These are phyloP conservation scores for Terrapene triunguis DNA, from an alignment of 2,113 vertebrate genomes.

Conservation along the genomic window DNA sequence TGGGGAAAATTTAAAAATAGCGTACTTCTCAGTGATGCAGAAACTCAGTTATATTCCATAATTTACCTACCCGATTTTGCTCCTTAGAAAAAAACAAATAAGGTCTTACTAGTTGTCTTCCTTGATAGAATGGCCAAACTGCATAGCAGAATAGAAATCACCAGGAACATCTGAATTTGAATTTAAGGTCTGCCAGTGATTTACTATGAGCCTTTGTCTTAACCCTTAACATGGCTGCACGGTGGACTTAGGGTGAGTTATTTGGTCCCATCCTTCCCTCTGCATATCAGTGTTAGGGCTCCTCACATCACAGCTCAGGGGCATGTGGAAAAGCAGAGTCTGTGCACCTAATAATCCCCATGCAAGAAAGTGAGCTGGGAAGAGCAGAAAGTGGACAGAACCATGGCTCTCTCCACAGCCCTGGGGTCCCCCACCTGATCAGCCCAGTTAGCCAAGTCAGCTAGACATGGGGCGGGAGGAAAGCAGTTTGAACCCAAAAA, in stretches of 20 bases:
- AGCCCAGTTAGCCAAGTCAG: neutral
- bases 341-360: neutral
- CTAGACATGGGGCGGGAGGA: neutral
- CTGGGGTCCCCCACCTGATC: neutral
- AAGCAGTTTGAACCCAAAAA: neutral
- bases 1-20: slow-evolving; percentile 10
- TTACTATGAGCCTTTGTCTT: neutral
- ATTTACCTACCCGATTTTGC: neutral
- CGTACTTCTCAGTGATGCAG: neutral
- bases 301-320: neutral
- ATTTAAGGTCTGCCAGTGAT: neutral
- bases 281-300: neutral
- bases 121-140: neutral
- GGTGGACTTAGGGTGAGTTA: neutral
- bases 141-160: neutral
- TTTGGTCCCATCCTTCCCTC: neutral
- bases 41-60: neutral
- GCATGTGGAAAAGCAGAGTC: neutral
- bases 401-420: neutral
- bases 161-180: neutral
- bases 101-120: neutral
- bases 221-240: neutral
- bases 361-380: neutral
- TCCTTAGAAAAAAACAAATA: neutral
- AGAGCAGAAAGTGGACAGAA: neutral